These are phyloP conservation scores for Hippolais icterina DNA, from an alignment of 2,113 vertebrate genomes.

Conservation along the genomic window DNA sequence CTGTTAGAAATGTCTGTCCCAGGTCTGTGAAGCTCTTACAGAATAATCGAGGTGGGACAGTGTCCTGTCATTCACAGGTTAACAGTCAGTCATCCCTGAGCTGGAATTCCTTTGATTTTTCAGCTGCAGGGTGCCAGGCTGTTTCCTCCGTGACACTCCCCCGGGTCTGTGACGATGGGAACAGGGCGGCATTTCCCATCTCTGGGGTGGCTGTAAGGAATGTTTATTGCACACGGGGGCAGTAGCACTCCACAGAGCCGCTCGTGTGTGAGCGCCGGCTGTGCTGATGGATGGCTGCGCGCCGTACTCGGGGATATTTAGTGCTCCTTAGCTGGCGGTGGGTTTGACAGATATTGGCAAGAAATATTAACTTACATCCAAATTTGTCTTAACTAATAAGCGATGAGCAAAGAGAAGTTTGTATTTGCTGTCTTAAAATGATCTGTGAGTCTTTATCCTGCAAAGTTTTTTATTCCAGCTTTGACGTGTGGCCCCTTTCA, in stretches of 20 bases:
- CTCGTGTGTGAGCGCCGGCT: accelerated
- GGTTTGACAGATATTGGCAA: slow-evolving; percentile 29
- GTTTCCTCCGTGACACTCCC: not conserved
- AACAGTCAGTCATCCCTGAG: not conserved
- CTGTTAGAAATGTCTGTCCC: not conserved
- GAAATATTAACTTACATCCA: not conserved
- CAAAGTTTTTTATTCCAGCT: not conserved
- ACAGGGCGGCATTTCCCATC: not conserved
- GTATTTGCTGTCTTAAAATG: not conserved
- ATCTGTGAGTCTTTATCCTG: not conserved
- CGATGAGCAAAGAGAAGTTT: slow-evolving; percentile 21
- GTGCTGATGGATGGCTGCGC: not conserved
- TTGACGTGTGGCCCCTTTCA: not conserved
- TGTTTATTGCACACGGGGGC: slow-evolving; percentile 59
- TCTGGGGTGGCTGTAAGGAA: not conserved
- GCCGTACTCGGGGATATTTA: not conserved
- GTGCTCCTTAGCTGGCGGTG: not conserved
- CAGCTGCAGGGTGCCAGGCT: not conserved
- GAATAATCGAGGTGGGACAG: not conserved
- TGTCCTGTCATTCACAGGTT: not conserved
- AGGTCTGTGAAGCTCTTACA: not conserved
- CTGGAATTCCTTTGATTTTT: not conserved
- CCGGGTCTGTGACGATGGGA: not conserved
- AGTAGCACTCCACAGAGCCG: slow-evolving; percentile 46
- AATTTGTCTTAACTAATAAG: slow-evolving; percentile 14